phyloP scores from a whole-genome alignment of 1,140 invertebrate species.

The Drosophila paulistorum region DNA sequence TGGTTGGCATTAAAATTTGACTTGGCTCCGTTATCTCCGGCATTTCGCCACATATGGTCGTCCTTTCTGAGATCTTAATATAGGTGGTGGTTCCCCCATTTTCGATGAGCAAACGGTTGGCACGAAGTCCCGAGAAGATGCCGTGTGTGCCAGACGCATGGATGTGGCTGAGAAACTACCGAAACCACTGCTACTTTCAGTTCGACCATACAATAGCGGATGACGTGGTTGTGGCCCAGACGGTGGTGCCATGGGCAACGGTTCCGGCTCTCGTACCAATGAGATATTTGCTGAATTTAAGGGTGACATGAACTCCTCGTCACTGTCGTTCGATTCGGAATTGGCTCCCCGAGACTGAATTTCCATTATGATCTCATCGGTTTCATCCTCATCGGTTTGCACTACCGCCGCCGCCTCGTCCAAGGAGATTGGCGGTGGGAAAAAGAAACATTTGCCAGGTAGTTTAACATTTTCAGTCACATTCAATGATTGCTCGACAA shows the following conservation, averaged over 20 bases:
- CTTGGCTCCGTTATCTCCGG: conserved; percentile 36
- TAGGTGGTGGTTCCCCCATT: conserved; percentile 39
- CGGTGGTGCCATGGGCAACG: conserved; percentile 12
- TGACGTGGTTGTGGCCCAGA: conserved; percentile 60
- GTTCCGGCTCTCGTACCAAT: neutral
- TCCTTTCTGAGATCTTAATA: conserved; percentile 66
- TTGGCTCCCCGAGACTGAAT: conserved; percentile 29
- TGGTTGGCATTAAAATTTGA: neutral
- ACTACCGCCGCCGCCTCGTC: conserved; percentile 10
- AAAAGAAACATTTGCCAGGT: conserved; percentile 26
- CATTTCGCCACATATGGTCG: conserved; percentile 61
- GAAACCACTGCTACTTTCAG: conserved; percentile 59
- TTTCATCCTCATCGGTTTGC: conserved; percentile 34
- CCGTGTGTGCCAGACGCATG: conserved; percentile 23
- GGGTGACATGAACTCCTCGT: conserved; percentile 51
- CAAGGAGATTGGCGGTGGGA: conserved; percentile 43
- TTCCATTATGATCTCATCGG: conserved; percentile 65
- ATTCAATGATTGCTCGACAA: neutral
- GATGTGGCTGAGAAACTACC: conserved; percentile 49
- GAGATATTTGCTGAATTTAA: conserved; percentile 31
- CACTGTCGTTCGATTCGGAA: conserved; percentile 25
- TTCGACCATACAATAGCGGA: conserved; percentile 33
- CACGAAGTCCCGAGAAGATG: conserved; percentile 50
- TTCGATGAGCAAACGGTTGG: conserved; percentile 72
- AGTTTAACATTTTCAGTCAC: neutral